Evolutionary conservation across 2,888 invertebrate genomes (phyloP), one percentile per base, ranked within the genome.

Genomic region (Erebia palarica): DNA sequence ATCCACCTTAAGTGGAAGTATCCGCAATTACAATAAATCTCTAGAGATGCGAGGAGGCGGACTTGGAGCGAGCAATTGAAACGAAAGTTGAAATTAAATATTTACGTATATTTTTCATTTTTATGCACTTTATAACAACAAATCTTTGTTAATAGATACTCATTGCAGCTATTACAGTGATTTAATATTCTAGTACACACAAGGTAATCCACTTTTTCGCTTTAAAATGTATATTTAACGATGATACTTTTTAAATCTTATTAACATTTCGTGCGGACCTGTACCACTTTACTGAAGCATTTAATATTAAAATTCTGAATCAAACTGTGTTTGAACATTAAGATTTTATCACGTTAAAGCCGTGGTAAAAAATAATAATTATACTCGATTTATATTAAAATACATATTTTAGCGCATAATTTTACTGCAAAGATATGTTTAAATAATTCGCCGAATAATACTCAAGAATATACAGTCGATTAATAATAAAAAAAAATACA

Each of bases 31-130:
- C 3, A 58, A 58, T 58, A 66, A 66, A 58, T 55, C 58, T 47
- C 14, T 57, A 66, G 57, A 58, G 21, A 14, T 66, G 66, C 65
- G 2, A 16, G 55, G 36, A 53, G 42, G 53, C 36, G 49, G 42
- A 16, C 47, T 44, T 3, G 44, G 55, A 14, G 18, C 44, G 27
- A 51, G 36, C 64, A 79, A 82, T 79, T 51, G 79, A 81, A 89
- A 83, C 84, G 68, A 84, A 80, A 83, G 74, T 72, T 84, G 78
- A 90, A 92, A 91, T 91, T 91, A 91, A 92, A 92, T 92, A 90
- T 91, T 91, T 92, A 92, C 91, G 92, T 92, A 92, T 91, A 90
- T 92, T 92, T 91, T 88, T 87, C 84, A 84, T 76, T 86, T 88
- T 90, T 89, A 90, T 89, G 88, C 82, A 82, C 86, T 86, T 89